phyloP scores from a whole-genome alignment of 92 coral and sea anemone species.

The Porites lobata region DNA sequence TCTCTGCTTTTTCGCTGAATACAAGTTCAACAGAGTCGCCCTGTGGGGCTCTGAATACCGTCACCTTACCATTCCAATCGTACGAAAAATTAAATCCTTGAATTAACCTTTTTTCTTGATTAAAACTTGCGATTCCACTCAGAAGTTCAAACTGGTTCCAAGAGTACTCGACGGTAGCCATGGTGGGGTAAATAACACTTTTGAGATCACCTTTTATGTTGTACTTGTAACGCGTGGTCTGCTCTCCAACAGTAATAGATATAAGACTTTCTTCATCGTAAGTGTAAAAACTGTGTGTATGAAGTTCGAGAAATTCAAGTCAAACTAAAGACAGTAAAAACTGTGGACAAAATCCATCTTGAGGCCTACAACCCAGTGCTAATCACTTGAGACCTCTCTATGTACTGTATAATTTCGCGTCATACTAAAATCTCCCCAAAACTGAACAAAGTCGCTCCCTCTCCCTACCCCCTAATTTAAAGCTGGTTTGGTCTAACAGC shows the following conservation, averaged over 20 bases:
- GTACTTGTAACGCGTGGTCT: slow-evolving; percentile 69
- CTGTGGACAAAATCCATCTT: no score
- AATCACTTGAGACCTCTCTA: no score
- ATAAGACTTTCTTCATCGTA: slow-evolving; percentile 52
- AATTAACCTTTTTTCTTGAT: slow-evolving; percentile 41
- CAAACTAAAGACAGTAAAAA: not conserved
- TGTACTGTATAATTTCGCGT: no score
- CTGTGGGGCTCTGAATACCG: slow-evolving; percentile 36
- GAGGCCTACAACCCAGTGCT: no score
- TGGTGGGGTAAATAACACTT: slow-evolving; percentile 71
- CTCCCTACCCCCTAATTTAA: no score
- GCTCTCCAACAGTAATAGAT: slow-evolving; percentile 62
- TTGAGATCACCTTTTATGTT: slow-evolving; percentile 60
- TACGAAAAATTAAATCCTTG: slow-evolving; percentile 55
- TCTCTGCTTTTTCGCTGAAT: slow-evolving; percentile 32
- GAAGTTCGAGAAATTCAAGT: not conserved
- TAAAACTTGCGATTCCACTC: slow-evolving; percentile 53
- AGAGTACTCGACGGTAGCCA: slow-evolving; percentile 51
- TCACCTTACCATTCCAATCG: slow-evolving; percentile 77
- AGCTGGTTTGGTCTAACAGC: no score
- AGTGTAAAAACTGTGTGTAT: slow-evolving; percentile 56
- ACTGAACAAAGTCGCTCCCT: no score
- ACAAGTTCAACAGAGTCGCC: slow-evolving; percentile 36
- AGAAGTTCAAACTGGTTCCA: slow-evolving; percentile 74
- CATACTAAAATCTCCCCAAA: no score